Base-by-base conservation (phyloP, 1,140 invertebrate genomes). In the Heliothis subflexa region DNA sequence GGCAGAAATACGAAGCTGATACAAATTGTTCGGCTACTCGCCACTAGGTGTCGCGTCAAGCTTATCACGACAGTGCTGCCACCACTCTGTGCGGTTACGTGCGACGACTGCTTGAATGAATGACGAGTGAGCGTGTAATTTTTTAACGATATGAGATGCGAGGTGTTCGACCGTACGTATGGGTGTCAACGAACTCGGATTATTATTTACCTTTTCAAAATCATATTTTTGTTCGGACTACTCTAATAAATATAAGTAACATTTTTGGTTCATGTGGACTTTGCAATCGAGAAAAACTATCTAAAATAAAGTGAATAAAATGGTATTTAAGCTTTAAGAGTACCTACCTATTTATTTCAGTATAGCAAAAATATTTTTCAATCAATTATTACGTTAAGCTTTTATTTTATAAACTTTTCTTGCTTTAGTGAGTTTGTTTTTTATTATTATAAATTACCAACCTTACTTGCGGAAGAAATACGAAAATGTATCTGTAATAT, bases 181-280 rank as follows among this genome's bases (percentile, higher is more conserved):
- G 59, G 85, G 84, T 86, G 89, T 93, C 91, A 93, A 92, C 85
- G 91, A 93, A 91, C 92, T 82, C 85, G 78, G 83, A 86, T 90
- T 87, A 85, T 83, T 76, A 78, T 81, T 77, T 54, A 57, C 18
- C 21, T 59, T 57, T 81, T 40, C 59, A n/a, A 74, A 70, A 54
- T 72, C 45, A 80, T 59, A n/a, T 40, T 57, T 40, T 62, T 10
- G 10, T 45, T 10, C 28, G 54, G 16, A 55, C 12, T 33, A 45
- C n/a, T 10, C 28, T 40, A 9, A 3, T 40, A 16, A 16, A 4
- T n/a, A 33, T 61, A 33, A 33, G 33, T 33, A 33, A 33, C 33
- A 40, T 40, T 40, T 40, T 40, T 9, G 5, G 9, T 40, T 40
- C 5, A 40, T 40, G 33, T 40, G 33, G 0, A 40, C 33, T 9